phyloP scores from a whole-genome alignment of 2,888 invertebrate species.

The Tolmerus cingulatus region DNA sequence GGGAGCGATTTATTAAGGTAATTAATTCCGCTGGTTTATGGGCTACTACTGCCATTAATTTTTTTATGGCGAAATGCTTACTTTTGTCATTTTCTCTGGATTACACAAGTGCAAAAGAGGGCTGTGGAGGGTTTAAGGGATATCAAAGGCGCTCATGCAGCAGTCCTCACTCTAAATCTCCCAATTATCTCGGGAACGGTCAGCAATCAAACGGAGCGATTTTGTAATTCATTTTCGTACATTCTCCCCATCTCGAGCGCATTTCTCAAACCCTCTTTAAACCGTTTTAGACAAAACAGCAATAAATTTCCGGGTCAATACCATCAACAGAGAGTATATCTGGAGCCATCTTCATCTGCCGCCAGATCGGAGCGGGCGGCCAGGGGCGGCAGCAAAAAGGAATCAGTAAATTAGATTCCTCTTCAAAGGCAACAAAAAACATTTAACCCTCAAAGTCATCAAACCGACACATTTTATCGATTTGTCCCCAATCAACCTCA shows the following conservation, averaged over 20 bases:
- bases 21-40: not conserved
- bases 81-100: not conserved
- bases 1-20: not conserved
- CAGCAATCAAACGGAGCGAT: not conserved
- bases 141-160: not conserved
- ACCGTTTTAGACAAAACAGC: not conserved
- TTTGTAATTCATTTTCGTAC: not conserved
- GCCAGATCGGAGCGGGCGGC: not conserved
- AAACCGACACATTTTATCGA: conserved; percentile 38
- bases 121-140: not conserved
- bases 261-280: not conserved
- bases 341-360: not conserved
- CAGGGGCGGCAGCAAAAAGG: not conserved
- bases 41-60: not conserved
- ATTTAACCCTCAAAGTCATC: conserved; percentile 36
- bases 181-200: not conserved
- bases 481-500: conserved; percentile 35
- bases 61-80: not conserved
- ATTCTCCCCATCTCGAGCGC: not conserved
- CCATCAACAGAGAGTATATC: not conserved
- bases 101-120: not conserved
- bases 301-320: conserved; percentile 5
- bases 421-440: conserved; percentile 10
- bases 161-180: not conserved
- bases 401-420: conserved; percentile 30